Conservation (phyloP, 2,113 vertebrate genomes). For the Syngnathus scovelli region DNA sequence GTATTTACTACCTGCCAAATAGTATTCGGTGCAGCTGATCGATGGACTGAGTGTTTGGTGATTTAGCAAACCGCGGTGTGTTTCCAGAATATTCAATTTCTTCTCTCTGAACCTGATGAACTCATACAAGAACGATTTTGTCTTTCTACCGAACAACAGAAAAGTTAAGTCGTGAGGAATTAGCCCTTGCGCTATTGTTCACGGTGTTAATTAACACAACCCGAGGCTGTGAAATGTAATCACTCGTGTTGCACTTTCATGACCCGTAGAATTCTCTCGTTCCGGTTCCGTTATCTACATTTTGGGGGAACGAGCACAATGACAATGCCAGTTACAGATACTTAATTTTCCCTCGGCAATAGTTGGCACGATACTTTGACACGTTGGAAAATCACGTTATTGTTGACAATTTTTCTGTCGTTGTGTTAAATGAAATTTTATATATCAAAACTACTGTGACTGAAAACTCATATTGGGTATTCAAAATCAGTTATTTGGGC, state of each 20-base stretch:
- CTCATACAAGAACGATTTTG: neutral
- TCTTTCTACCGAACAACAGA: neutral
- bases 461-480: neutral
- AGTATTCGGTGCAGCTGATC: neutral
- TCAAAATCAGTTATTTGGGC: neutral
- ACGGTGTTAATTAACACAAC: constrained; percentile 20
- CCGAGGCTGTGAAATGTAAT: constrained; percentile 13
- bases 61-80: neutral
- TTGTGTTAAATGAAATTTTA: no score
- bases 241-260: constrained; percentile 2
- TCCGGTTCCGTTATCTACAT: neutral
- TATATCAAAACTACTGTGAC: no score
- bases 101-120: constrained; percentile 13
- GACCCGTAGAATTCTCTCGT: neutral
- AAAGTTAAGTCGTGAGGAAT: constrained; percentile 16
- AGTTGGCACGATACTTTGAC: no score
- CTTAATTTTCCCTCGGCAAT: no score
- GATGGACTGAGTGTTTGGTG: neutral
- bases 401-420: no score
- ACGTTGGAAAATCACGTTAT: no score
- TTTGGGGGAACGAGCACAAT: neutral
- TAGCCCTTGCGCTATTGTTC: constrained; percentile 16
- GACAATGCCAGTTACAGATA: neutral
- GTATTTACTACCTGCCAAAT: neutral
- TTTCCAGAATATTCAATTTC: neutral